phyloP scores from a whole-genome alignment of 2,113 vertebrate genomes.

The Narcine bancroftii region DNA sequence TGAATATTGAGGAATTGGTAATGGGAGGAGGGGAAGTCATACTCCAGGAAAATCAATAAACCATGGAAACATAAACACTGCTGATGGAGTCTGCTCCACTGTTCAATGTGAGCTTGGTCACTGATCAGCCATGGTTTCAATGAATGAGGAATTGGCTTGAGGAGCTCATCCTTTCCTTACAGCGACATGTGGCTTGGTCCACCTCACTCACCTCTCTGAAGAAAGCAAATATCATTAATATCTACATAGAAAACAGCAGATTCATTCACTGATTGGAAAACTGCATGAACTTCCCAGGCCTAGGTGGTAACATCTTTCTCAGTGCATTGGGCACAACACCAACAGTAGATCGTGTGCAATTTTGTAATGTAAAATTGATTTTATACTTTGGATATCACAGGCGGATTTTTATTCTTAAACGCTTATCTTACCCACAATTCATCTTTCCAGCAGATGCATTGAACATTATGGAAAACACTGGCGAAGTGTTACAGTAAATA shows the following conservation, averaged over 20 bases:
- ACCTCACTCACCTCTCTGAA: background rate
- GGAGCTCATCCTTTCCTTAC: too few relatives aligned
- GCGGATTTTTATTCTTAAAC: background rate
- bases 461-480: background rate
- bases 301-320: background rate
- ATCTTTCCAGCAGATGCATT: background rate
- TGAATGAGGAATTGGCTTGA: too few relatives aligned
- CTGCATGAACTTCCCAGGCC: background rate
- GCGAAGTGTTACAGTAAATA: background rate
- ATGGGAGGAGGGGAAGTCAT: background rate
- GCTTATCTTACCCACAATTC: background rate
- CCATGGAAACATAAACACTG: too few relatives aligned
- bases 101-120: too few relatives aligned
- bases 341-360: background rate
- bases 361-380: background rate
- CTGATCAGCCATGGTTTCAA: too few relatives aligned
- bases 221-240: background rate
- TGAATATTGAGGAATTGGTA: background rate
- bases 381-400: background rate
- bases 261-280: background rate
- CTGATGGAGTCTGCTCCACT: too few relatives aligned
- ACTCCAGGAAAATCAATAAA: too few relatives aligned
- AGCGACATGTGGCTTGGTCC: too few relatives aligned
- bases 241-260: background rate
- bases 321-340: background rate